These are phyloP conservation scores for Scolanthus callimorphus DNA, from an alignment of 92 coral and sea anemone species.

Conservation along the genomic window DNA sequence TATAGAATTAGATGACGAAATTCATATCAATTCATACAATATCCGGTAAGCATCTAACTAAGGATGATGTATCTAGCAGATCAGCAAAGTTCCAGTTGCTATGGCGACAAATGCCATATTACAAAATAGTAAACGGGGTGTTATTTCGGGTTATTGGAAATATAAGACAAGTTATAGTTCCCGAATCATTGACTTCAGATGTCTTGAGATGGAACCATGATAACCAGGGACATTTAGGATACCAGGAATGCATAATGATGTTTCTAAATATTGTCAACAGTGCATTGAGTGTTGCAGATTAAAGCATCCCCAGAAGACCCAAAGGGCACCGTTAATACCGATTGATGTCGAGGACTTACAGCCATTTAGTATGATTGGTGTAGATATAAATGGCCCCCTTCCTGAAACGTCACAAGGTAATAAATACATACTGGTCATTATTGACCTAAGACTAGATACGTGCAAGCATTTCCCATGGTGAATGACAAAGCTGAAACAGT, in stretches of 20 bases:
- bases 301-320: background rate
- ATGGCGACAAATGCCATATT: background rate
- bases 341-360: background rate
- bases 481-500: conserved; percentile 6
- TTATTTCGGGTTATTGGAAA: background rate
- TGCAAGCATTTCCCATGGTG: conserved; percentile 9
- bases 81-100: background rate
- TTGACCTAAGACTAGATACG: conserved; percentile 1
- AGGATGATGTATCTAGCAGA: background rate
- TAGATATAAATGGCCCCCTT: background rate
- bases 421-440: background rate
- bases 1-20: conserved; percentile 1
- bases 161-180: background rate
- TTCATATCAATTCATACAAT: background rate
- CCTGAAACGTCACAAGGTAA: conserved; percentile 1
- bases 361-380: background rate
- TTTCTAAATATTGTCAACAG: background rate
- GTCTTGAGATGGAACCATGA: background rate
- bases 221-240: background rate
- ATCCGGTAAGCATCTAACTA: background rate
- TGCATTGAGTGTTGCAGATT: background rate
- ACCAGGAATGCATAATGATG: background rate
- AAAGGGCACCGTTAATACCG: conserved; percentile 6
- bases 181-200: background rate
- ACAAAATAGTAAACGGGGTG: background rate